Conservation (phyloP, 1,140 invertebrate species). For the Drosophila equinoxialis region DNA sequence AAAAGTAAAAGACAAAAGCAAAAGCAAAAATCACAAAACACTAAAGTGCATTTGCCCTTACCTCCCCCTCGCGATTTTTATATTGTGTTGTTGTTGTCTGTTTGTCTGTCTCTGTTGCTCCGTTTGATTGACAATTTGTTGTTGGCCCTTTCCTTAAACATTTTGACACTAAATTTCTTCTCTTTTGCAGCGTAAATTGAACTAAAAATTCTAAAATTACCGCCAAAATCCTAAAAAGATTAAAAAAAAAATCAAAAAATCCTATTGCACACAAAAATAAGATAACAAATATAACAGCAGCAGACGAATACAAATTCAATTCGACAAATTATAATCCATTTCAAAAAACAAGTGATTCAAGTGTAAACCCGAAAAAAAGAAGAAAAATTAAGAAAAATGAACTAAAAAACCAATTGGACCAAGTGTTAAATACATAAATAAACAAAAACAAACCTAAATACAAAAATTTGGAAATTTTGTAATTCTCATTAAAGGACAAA, state of each 20-base stretch:
- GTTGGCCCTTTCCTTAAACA: background rate
- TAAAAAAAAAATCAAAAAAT: background rate
- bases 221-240: background rate
- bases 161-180: background rate
- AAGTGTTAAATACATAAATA: background rate
- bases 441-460: background rate
- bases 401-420: background rate
- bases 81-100: background rate
- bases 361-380: too few relatives aligned
- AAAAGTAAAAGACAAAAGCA: constrained; percentile 19
- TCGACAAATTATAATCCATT: background rate
- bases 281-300: background rate
- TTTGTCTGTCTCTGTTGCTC: background rate
- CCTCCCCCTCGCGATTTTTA: background rate
- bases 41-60: constrained; percentile 28
- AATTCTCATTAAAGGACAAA: background rate
- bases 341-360: background rate
- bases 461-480: background rate
- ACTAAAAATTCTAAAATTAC: background rate
- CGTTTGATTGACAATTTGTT: background rate
- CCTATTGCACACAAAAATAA: background rate
- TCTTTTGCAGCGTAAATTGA: background rate
- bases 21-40: constrained; percentile 19
- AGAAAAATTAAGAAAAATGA: background rate
- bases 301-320: background rate